Percentiles rank a stretch among this genome's conserved stretches.
Conservation (phyloP, 2,888 invertebrate genomes). For the Drosophila testacea region DNA sequence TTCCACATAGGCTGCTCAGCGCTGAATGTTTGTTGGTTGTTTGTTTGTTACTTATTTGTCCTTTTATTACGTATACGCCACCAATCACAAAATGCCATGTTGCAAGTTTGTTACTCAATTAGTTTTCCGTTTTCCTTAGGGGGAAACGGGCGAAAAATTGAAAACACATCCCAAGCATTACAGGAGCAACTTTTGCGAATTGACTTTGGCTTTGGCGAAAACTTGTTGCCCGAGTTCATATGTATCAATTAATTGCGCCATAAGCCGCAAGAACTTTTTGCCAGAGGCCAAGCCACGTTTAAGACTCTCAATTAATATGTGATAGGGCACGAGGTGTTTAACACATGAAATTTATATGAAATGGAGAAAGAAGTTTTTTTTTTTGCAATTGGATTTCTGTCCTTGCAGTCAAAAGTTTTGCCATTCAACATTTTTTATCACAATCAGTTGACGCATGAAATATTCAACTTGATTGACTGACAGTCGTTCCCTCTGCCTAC, state of each 20-base stretch:
- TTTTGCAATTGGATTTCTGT: conserved; percentile 17
- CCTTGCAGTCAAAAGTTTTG: conserved; percentile 24
- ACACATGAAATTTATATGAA: conserved; percentile 45
- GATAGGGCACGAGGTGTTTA: conserved; percentile 33
- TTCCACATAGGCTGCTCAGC: conserved; percentile 27
- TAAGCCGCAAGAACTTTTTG: conserved; percentile 68
- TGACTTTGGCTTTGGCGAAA: conserved; percentile 62
- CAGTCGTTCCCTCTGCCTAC: conserved; percentile 17
- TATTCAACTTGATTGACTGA: conserved; percentile 59
- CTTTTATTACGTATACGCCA: conserved; percentile 77
- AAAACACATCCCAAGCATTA: conserved; percentile 59
- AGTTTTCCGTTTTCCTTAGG: conserved; percentile 75
- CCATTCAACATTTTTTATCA: conserved; percentile 25
- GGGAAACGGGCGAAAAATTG: conserved; percentile 60
- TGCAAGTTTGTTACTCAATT: conserved; percentile 82
- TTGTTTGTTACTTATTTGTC: conserved; percentile 65
- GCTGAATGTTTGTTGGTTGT: conserved; percentile 3
- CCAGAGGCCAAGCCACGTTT: conserved; percentile 32
- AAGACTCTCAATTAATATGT: conserved; percentile 58
- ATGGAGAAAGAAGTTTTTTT: background rate
- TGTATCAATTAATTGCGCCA: conserved; percentile 80
- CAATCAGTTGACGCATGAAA: conserved; percentile 45
- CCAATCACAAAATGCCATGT: conserved; percentile 75
- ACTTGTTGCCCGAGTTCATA: conserved; percentile 61
- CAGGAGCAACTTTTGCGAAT: conserved; percentile 66